Base-by-base conservation (phyloP, 2,113 vertebrate species). In the Oncorhynchus nerka region DNA sequence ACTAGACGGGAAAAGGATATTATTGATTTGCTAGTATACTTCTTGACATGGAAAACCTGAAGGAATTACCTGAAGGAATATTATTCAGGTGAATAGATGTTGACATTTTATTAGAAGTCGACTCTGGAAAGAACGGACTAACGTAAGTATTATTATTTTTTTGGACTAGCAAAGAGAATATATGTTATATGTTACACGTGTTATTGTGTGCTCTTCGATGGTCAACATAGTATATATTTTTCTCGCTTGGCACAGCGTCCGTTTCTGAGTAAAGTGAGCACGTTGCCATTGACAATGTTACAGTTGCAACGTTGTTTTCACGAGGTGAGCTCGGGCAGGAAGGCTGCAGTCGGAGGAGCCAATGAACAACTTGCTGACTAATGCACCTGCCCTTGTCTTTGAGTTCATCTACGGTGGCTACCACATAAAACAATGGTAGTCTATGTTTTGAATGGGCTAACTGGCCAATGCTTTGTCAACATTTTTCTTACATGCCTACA, bases 131-230 rank as follows among this genome's bases (percentile, higher is more conserved):
- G 15, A 74, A 77, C 45, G 73, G 20, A 78, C 49, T 75, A 20
- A 90, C 76, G 88, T 89, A 90, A 87, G 90, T 89, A 28, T 77
- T 71, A 75, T 12, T 67, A 5, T 73, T 30, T 30, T 80, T 45
- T 55, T 19, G 12, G 45, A 62, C 26, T 77, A 74, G 48, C 11
- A 4, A 28, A 28, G 3, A 28, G 3, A 28, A 28, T 28, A 28
- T 28, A 4, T 28, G 28, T 28, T 28, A 4, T 3, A 55, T 34
- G 11, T 51, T 32, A 11, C 20, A 24, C 24, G 15, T 59, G 71
- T 74, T 62, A n/a, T 34, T 22, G 72, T 66, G 59, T 19, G 66
- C 15, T 32, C 24, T 68, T 68, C 30, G 15, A 68, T 34, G 5
- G 24, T 28, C 22, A 26, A 67, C 65, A 5, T 67, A 7, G 1